A percentile compares a stretch with the other conserved stretches of the same genome.
These are phyloP conservation scores for Pseudolaguvia tuberculata DNA, from an alignment of 2,113 vertebrate species.

Conservation along the genomic window DNA sequence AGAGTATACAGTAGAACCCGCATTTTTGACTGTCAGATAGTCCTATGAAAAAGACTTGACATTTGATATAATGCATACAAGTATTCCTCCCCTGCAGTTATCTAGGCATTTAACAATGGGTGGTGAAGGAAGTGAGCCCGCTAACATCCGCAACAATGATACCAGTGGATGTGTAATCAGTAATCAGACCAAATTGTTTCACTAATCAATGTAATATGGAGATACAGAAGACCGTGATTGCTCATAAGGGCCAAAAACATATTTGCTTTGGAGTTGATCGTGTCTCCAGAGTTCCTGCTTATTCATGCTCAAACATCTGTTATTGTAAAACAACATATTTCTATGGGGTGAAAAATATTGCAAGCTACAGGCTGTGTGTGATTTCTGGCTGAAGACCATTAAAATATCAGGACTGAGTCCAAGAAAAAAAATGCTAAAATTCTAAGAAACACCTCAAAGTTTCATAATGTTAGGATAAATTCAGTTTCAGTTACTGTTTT, in stretches of 20 bases:
- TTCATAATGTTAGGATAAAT: too few relatives aligned
- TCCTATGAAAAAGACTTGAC: constrained; percentile 34
- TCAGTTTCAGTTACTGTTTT: too few relatives aligned
- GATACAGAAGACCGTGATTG: constrained; percentile 59
- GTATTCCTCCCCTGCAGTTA: constrained; percentile 54
- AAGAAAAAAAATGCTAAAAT: background rate
- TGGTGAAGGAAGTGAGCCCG: constrained; percentile 67
- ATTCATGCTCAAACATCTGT: constrained; percentile 45
- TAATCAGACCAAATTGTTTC: constrained; percentile 73
- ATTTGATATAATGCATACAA: constrained; percentile 51
- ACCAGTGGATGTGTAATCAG: constrained; percentile 71
- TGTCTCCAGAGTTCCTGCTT: constrained; percentile 37
- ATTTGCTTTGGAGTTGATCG: constrained; percentile 40
- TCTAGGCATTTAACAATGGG: constrained; percentile 63
- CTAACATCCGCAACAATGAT: constrained; percentile 66
- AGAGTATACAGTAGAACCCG: background rate
- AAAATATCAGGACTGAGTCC: constrained; percentile 22
- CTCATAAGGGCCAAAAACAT: constrained; percentile 48
- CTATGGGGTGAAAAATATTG: constrained; percentile 20
- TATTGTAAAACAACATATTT: constrained; percentile 37
- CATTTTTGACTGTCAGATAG: constrained; percentile 18
- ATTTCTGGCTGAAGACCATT: constrained; percentile 18
- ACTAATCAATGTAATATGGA: constrained; percentile 68
- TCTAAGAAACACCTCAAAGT: too few relatives aligned
- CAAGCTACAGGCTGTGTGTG: background rate